Evolutionary conservation across 2,113 vertebrate species (phyloP).

Genomic region (Smithornis capensis): DNA sequence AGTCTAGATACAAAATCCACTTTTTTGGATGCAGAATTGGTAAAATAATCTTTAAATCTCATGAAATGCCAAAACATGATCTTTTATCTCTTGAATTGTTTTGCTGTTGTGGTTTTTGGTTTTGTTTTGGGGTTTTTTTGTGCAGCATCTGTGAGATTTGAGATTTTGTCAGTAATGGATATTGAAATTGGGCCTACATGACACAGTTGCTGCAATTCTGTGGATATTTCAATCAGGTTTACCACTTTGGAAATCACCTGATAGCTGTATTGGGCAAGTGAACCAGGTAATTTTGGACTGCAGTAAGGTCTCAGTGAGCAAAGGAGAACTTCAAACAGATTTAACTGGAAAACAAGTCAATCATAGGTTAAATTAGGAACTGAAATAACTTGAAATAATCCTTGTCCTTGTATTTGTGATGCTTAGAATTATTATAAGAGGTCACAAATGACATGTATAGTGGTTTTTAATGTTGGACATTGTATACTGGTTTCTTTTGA

Average conservation of each 20-base stretch:
- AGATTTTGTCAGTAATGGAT: neutral
- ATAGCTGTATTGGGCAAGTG: neutral
- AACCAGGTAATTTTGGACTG: neutral
- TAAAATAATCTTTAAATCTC: neutral
- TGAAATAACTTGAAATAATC: neutral
- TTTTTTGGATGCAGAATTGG: neutral
- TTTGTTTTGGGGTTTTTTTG: neutral
- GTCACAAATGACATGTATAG: neutral
- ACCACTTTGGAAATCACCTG: neutral
- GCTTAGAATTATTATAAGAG: neutral
- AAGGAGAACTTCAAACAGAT: neutral
- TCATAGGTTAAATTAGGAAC: neutral
- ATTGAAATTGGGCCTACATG: neutral
- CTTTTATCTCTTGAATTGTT: neutral
- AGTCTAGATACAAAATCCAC: neutral
- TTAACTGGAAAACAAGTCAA: neutral
- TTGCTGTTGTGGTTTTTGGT: neutral
- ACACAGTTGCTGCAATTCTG: neutral
- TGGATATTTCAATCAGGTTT: neutral
- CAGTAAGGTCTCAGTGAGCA: neutral
- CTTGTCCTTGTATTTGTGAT: neutral
- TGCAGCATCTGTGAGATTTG: neutral
- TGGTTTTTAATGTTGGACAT: neutral
- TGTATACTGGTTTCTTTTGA: neutral
- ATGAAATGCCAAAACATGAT: neutral